phyloP scores from a whole-genome alignment of 2,797 vertebrate genomes.

The Halcyon badia region DNA sequence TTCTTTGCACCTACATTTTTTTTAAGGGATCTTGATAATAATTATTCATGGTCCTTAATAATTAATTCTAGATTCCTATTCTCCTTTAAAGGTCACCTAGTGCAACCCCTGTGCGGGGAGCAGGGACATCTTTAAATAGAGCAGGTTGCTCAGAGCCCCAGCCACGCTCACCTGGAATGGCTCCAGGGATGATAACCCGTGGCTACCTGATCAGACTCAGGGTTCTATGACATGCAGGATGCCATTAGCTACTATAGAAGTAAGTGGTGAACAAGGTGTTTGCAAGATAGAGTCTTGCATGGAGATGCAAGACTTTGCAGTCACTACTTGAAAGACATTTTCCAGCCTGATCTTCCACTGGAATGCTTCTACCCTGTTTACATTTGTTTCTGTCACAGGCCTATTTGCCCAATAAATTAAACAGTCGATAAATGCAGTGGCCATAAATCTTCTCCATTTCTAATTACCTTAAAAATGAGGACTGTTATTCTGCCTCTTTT shows the following conservation, averaged over 20 bases:
- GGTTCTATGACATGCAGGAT: background rate
- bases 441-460: constrained; percentile 15
- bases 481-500: background rate
- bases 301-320: background rate
- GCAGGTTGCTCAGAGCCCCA: background rate
- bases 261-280: background rate
- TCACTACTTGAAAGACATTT: background rate
- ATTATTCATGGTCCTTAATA: background rate
- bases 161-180: background rate
- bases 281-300: background rate
- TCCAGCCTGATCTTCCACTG: background rate
- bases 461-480: constrained; percentile 14
- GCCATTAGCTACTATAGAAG: background rate
- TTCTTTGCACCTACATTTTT: background rate
- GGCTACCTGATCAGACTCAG: background rate
- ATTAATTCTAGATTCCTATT: background rate
- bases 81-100: background rate
- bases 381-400: background rate
- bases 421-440: background rate
- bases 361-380: background rate
- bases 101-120: background rate
- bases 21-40: background rate
- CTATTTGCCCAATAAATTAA: constrained; percentile 23
- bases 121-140: background rate
- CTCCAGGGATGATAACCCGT: background rate